Evolutionary conservation across 2,888 invertebrate genomes (phyloP).

Genomic region (Blastobasis lacticolella): DNA sequence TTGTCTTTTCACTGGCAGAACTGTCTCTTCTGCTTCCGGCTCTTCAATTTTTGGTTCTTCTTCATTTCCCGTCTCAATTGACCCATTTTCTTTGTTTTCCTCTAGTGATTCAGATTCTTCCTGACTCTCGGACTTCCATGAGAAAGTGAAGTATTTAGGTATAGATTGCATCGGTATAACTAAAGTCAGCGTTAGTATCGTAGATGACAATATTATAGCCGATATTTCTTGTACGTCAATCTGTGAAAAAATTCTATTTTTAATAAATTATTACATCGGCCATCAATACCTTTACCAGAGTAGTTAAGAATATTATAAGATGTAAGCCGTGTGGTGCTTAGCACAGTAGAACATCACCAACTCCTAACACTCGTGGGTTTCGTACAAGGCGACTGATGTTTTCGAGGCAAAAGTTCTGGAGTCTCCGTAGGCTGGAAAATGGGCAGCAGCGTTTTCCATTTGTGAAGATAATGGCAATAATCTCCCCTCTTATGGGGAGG

Average conservation of each 20-base stretch:
- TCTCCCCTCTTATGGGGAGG: too few relatives aligned
- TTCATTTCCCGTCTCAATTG: conserved; percentile 17
- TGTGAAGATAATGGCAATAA: too few relatives aligned
- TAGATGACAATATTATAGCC: conserved; percentile 65
- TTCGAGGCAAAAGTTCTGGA: too few relatives aligned
- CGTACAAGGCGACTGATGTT: too few relatives aligned
- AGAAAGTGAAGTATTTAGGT: conserved; percentile 40
- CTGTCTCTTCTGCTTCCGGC: conserved; percentile 21
- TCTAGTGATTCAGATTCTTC: conserved; percentile 15
- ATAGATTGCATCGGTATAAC: conserved; percentile 78
- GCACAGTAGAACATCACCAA: too few relatives aligned
- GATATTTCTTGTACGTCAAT: conserved; percentile 72
- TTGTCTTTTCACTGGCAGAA: conserved; percentile 21
- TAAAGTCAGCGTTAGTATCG: conserved; percentile 75
- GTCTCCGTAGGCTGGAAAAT: too few relatives aligned
- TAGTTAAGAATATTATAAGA: too few relatives aligned
- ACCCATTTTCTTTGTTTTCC: conserved; percentile 18
- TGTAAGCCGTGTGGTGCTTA: too few relatives aligned
- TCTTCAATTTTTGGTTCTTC: conserved; percentile 28
- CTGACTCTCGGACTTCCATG: conserved; percentile 20
- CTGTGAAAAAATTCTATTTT: conserved; percentile 57
- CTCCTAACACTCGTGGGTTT: too few relatives aligned
- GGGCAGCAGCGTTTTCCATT: too few relatives aligned
- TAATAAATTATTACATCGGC: too few relatives aligned
- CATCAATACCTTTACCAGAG: too few relatives aligned